Conservation (phyloP, 2,888 invertebrate genomes). For the Caenorhabditis macrosperma region DNA sequence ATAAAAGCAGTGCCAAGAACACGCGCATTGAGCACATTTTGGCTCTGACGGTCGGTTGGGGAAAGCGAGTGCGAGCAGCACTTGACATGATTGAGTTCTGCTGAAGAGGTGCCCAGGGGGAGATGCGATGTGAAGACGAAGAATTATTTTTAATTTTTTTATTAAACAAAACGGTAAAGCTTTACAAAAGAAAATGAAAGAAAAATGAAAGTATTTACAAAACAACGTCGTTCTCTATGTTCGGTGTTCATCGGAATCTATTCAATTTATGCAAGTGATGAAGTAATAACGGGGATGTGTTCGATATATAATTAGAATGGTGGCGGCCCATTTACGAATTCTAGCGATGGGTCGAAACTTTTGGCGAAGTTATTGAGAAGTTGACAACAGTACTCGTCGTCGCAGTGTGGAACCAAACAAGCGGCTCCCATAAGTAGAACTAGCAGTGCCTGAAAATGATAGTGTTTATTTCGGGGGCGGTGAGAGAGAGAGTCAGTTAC, state of each 20-base stretch:
- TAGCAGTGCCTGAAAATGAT: constrained; percentile 90
- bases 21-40: background rate
- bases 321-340: constrained; percentile 94
- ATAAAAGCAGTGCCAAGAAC: background rate
- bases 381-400: constrained; percentile 89
- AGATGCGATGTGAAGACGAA: background rate
- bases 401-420: constrained; percentile 90
- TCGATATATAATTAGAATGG: constrained; percentile 85
- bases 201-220: constrained; percentile 39
- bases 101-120: background rate
- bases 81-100: constrained; percentile 22
- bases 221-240: constrained; percentile 36
- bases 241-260: constrained; percentile 44
- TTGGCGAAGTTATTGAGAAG: constrained; percentile 89
- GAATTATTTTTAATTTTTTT: constrained; percentile 29
- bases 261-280: constrained; percentile 51
- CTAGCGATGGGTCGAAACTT: constrained; percentile 90
- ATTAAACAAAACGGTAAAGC: constrained; percentile 28
- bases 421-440: constrained; percentile 93
- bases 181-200: constrained; percentile 24
- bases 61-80: background rate
- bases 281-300: constrained; percentile 43
- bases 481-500: constrained; percentile 79
- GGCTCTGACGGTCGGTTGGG: background rate
- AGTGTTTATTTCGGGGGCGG: too few relatives aligned